Evolutionary conservation across 2,888 invertebrate genomes (phyloP).

Genomic region (Onthophagus sagittarius): DNA sequence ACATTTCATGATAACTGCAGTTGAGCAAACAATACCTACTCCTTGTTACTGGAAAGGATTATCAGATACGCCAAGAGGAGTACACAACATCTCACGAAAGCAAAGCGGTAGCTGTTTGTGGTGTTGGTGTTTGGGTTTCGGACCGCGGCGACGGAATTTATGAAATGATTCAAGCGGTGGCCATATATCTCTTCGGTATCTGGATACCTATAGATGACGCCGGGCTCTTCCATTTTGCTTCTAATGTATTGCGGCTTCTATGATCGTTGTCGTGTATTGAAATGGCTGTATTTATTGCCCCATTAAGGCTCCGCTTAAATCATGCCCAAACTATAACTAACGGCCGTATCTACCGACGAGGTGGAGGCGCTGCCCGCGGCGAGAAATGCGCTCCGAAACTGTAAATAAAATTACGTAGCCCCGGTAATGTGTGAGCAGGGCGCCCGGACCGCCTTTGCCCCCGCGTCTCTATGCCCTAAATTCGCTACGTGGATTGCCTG

Average conservation of each 20-base stretch:
- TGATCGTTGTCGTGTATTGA: slow-evolving; percentile 53
- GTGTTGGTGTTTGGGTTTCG: background rate
- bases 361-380: slow-evolving; percentile 14
- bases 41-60: slow-evolving; percentile 26
- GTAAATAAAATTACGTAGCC: slow-evolving; percentile 37
- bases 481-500: background rate
- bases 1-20: background rate
- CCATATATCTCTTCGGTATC: slow-evolving; percentile 40
- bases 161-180: slow-evolving; percentile 40
- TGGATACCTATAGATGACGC: slow-evolving; percentile 39
- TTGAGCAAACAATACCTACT: slow-evolving; percentile 22
- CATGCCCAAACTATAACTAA: slow-evolving; percentile 56
- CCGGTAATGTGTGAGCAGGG: background rate
- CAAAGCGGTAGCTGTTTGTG: background rate
- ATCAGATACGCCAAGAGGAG: slow-evolving; percentile 21
- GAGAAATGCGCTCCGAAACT: slow-evolving; percentile 34
- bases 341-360: slow-evolving; percentile 39
- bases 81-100: slow-evolving; percentile 8
- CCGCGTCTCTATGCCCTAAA: background rate
- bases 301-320: slow-evolving; percentile 59
- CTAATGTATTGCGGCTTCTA: slow-evolving; percentile 46
- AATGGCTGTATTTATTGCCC: slow-evolving; percentile 59
- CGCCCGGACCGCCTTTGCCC: background rate
- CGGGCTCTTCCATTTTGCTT: slow-evolving; percentile 42
- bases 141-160: slow-evolving; percentile 33